These are phyloP conservation scores for Teleogryllus oceanicus DNA, from an alignment of 2,888 invertebrate species.

Conservation along the genomic window DNA sequence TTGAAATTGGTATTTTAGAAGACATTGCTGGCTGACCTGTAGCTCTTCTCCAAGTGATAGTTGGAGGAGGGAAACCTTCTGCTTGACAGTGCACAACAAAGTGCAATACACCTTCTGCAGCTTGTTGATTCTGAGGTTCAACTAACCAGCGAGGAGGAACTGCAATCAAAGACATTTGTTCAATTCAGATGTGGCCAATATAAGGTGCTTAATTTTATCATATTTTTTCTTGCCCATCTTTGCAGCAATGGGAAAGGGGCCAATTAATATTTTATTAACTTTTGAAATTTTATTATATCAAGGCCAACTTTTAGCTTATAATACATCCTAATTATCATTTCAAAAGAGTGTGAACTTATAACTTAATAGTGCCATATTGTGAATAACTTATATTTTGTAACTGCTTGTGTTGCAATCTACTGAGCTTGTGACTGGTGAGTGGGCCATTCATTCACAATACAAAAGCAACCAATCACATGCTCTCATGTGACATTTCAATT, in stretches of 20 bases:
- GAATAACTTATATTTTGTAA: not conserved
- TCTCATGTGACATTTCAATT: not conserved
- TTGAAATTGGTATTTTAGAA: too few species aligned
- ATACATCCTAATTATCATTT: too few species aligned
- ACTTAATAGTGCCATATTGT: not conserved
- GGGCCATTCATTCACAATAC: not conserved
- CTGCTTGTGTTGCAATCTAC: slow-evolving; percentile 7
- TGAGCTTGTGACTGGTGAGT: slow-evolving; percentile 18
- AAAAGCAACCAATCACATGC: slow-evolving; percentile 18
- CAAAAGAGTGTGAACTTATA: too few species aligned
- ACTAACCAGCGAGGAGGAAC: slow-evolving; percentile 73
- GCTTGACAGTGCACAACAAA: slow-evolving; percentile 71
- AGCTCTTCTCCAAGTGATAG: slow-evolving; percentile 64
- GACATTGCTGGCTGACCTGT: slow-evolving; percentile 52
- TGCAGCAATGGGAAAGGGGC: not conserved
- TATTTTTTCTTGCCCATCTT: too few species aligned
- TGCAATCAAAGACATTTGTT: slow-evolving; percentile 44
- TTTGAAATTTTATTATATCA: too few species aligned
- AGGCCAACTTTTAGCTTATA: too few species aligned
- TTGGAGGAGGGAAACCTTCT: slow-evolving; percentile 74
- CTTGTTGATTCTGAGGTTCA: slow-evolving; percentile 71
- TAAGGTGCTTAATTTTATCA: too few species aligned
- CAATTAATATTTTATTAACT: not conserved
- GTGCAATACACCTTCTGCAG: slow-evolving; percentile 63
- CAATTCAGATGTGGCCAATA: too few species aligned